Conservation (phyloP, 2,888 invertebrate species). For the Vandiemenella viatica region DNA sequence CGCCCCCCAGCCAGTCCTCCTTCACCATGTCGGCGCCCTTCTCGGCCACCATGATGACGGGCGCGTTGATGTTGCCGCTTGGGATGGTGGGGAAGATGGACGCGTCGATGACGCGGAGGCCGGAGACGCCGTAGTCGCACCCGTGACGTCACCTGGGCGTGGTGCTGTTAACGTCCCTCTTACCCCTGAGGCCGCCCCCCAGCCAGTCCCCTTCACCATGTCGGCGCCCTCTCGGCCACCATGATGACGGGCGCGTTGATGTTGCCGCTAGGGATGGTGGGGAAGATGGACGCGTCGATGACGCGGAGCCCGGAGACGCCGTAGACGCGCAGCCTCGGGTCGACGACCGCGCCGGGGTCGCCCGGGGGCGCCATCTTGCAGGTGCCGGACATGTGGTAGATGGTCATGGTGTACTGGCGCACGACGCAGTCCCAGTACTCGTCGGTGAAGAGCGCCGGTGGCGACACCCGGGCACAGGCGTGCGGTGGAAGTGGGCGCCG, state of each 20-base stretch:
- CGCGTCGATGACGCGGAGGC: constrained; percentile 65
- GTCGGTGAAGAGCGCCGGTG: constrained; percentile 58
- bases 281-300: constrained; percentile 81
- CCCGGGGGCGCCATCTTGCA: constrained; percentile 67
- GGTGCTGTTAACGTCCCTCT: too few species aligned
- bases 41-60: constrained; percentile 80
- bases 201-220: constrained; percentile 53
- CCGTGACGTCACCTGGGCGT: constrained; percentile 65
- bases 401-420: constrained; percentile 73
- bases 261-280: constrained; percentile 70
- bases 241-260: constrained; percentile 77
- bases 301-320: constrained; percentile 66
- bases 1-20: constrained; percentile 48
- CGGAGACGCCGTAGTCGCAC: constrained; percentile 65
- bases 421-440: constrained; percentile 78
- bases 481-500: constrained; percentile 59
- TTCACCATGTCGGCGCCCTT: constrained; percentile 81
- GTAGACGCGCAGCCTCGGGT: constrained; percentile 57
- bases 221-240: constrained; percentile 81
- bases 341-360: constrained; percentile 70
- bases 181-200: too few species aligned
- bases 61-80: constrained; percentile 82
- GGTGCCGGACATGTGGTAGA: constrained; percentile 72
- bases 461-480: constrained; percentile 66
- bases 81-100: constrained; percentile 80